Percentiles rank a stretch among this genome's conserved stretches.
Conservation (phyloP, 2,113 vertebrate genomes). For the Aphyosemion australe region DNA sequence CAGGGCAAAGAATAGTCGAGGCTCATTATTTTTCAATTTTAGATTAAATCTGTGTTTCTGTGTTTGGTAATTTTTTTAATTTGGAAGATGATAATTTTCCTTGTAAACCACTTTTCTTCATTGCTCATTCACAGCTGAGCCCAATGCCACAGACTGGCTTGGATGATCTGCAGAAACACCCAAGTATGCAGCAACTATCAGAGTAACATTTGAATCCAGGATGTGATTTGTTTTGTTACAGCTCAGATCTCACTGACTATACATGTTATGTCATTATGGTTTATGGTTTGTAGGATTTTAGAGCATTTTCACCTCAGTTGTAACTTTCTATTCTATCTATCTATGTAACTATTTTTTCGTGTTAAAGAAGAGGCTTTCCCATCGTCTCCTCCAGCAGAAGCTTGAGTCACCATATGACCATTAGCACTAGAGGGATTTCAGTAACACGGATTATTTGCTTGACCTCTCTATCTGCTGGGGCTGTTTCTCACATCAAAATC, state of each 20-base stretch:
- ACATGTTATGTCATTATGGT: neutral
- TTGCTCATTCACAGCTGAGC: too few species aligned
- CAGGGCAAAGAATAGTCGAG: neutral
- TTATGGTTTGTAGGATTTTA: neutral
- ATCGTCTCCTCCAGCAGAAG: conserved; percentile 34
- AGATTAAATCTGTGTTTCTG: neutral
- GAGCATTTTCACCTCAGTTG: too few species aligned
- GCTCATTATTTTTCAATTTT: neutral
- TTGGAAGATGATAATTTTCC: too few species aligned
- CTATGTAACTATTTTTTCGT: too few species aligned
- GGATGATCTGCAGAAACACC: too few species aligned
- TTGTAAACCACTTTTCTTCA: too few species aligned
- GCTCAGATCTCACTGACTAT: neutral
- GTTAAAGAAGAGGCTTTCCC: neutral
- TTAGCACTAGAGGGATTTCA: conserved; percentile 35
- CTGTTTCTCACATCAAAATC: conserved; percentile 38
- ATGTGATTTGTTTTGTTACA: neutral
- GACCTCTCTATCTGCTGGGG: conserved; percentile 37
- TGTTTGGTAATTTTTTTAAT: too few species aligned
- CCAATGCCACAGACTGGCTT: too few species aligned
- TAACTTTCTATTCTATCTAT: too few species aligned
- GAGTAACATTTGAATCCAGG: too few species aligned
- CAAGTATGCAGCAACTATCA: too few species aligned
- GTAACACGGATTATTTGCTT: conserved; percentile 56
- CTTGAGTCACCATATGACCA: conserved; percentile 29